Base-by-base conservation (phyloP, 2,113 vertebrate genomes). In the Xyrauchen texanus region DNA sequence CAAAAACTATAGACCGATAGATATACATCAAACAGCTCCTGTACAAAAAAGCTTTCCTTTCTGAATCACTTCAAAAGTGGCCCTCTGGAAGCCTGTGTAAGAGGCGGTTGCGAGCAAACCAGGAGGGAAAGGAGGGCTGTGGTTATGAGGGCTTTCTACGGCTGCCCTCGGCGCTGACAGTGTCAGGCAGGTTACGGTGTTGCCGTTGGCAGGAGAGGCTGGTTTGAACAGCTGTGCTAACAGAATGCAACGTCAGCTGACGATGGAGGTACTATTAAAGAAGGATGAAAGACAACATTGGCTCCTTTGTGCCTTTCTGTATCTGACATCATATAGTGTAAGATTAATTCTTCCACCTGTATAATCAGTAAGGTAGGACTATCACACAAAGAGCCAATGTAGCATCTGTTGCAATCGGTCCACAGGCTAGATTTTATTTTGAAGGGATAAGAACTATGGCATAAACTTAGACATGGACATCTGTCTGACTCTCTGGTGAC, bases 21-120 rank as follows among this genome's bases (percentile, higher is more conserved):
- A 88, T 81, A 66, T 55, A 79, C 67, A 87, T 82, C 66, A 88
- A 87, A 89, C 57, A 64, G 53, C 66, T 7, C 7, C 7, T 1
- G 5, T 7, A 42, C 16, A 84, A 61, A 73, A 86, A 82, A 49
- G 9, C 8, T 65, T 49, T 60, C 12, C 13, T 76, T 82, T 74
- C 71, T 69, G 47, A 69, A 45, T 55, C 58, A 45, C 69, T 77
- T 78, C 79, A 52, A 82, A 84, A 68, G 58, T 51, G 7, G 72
- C 4, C 44, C 58, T n/a, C 9, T 61, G n/a, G 6, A 63, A 63
- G 49, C 57, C 46, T 34, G 49, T 8, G 63, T 6, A 57, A 45
- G 52, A 66, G 66, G 34, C 9, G 68, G 57, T 53, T 7, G 52
- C 3, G 34, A 57, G 52, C 21, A 57, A 42, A n/a, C 4, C 52